Evolutionary conservation across 2,113 vertebrate genomes (phyloP), one percentile per base, ranked within the genome.

Genomic region (Dasyprocta punctata): DNA sequence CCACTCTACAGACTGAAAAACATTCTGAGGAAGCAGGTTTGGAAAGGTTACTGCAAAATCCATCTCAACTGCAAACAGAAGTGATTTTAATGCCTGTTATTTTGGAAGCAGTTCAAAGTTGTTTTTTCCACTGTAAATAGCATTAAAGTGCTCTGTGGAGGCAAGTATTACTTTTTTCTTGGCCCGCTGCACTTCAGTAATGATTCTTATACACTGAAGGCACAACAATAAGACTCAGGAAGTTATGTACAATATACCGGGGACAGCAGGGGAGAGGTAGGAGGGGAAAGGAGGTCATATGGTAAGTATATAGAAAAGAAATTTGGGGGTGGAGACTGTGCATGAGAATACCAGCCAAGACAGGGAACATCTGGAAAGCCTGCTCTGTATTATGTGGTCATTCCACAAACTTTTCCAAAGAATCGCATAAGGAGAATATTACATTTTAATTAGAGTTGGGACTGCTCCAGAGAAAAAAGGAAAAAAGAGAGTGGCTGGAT

Each of bases 61-160:
- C 98, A 14, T 98, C 98, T 94, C 98, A 78, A 84, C 91, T 95
- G 96, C 97, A 98, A 98, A 98, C 97, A 98, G 98, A 98, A 97
- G 97, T 98, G 91, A 97, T 97, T 98, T 98, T 97, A 97, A 97
- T 96, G 96, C 98, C 98, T 98, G 81, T 97, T 98, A 8, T 95
- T 98, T 98, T 98, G 98, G 97, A 98, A 98, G 96, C 96, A 89
- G 97, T 98, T 98, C 94, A 95, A 97, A 98, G 98, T 97, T 98
- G 95, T 13, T 97, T 97, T 96, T 98, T 94, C 97, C 90, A 83
- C 92, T 97, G 97, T 95, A 98, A 98, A 98, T 97, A 16, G 14
- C 88, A 96, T 95, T 96, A 90, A 94, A 97, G 94, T 97, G 95
- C 88, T 98, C 93, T 96, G 85, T 87, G 83, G 96, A 97, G 97